Base-by-base conservation (phyloP, 2,797 vertebrate genomes). In the Platyrinchus mystaceus region DNA sequence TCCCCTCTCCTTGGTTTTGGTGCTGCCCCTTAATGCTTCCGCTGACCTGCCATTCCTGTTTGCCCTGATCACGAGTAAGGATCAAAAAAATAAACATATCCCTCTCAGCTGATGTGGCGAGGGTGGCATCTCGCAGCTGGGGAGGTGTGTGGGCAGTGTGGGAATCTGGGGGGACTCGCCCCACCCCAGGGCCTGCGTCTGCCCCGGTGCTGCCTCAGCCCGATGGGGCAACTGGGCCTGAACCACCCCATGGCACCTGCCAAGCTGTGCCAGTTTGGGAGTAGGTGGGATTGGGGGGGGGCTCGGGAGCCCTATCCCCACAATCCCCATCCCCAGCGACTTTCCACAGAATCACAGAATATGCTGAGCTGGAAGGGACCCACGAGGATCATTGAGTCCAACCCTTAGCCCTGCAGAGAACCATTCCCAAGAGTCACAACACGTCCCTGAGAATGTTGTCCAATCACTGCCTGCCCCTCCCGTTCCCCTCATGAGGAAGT, bases 321-420 rank as follows among this genome's bases (percentile, higher is more conserved):
- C 6, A 7, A 3, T 3, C 6, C 5, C 13, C 18, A 19, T 2
- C 9, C 15, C n/a, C 0, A 0, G 10, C 7, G 12, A 23, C 19
- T 56, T 43, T 4, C 32, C 32, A n/a, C 7, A 44, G 41, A n/a
- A 24, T 63, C 22, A 44, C 30, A 26, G 41, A 64, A n/a, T 19
- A 14, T 66, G 23, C 63, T 66, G 63, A 66, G 43, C 4, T 13
- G 16, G 43, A 46, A 19, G 43, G 16, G 16, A n/a, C 32, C 6
- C 63, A 66, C 43, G 19, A 5, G 32, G 43, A 34, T 46, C 41
- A 26, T 9, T 4, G 7, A 66, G 43, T 66, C 6, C 32, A 66
- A n/a, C 43, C 23, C 43, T 26, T 13, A 14, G 32, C 23, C 23
- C 43, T 19, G 63, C 43, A 46, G 32, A 46, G 43, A 32, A 46